Base-by-base conservation (phyloP, 2,888 invertebrate species). In the Drosophila meridiana region DNA sequence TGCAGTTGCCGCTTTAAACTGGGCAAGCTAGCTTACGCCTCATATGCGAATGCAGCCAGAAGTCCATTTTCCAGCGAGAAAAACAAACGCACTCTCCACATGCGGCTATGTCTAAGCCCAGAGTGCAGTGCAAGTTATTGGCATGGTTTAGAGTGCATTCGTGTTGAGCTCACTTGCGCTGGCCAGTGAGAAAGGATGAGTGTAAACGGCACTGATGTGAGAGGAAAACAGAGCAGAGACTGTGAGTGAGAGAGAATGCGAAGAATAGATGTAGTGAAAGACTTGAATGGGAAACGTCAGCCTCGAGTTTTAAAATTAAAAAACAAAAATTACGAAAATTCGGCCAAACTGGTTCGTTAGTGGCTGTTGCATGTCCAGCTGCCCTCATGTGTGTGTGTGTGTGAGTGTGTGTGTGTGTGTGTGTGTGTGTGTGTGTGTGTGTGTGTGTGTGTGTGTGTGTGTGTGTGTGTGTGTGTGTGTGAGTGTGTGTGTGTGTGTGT, bases 321-420 rank as follows among this genome's bases (percentile, higher is more conserved):
- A 63, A 65, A 40, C 2, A 57, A 63, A 28, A 55, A 38, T 13
- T 26, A 53, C 36, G 13, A 26, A 55, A 56, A 56, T 56, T 38
- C 34, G 38, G 63, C 64, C 50, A 75, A 81, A 82, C 78, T 78
- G 67, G 72, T 78, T 88, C 73, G 83, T 87, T 89, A 82, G 85
- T 70, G 76, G 80, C 66, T 70, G 47, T 50, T 60, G 53, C 48
- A n/a, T 60, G n/a, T 62, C 47, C 56, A 48, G 56, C 52, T 61
- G 63, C 38, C 40, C 59, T 57, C 56, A 28, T 34, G 48, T 14
- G 11, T 65, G 26, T 28, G 34, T n/a, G 28, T 52, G 14, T 63
- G 34, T 28, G 38, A n/a, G 38, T n/a, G 28, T 40, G 28, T 30
- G 11, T 11, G 40, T 20, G 43, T 58, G 56, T 47, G 28, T 71